Evolutionary conservation across 2,113 vertebrate genomes (phyloP).

Genomic region (Nyctereutes procyonoides): DNA sequence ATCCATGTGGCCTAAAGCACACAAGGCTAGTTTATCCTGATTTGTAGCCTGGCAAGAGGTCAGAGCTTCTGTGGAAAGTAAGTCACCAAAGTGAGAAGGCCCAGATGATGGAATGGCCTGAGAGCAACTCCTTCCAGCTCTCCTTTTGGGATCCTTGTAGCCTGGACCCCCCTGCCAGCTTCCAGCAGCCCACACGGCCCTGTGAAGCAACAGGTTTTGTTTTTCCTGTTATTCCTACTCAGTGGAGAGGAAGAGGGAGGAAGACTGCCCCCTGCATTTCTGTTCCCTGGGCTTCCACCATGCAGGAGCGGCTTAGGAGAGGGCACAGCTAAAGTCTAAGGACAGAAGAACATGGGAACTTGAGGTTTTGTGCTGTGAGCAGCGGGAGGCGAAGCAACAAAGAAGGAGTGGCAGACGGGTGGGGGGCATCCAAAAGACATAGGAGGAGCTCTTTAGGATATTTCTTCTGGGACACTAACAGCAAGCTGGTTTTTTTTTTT

Average conservation of each 20-base stretch:
- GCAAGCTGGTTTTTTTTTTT: background rate
- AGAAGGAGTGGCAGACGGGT: background rate
- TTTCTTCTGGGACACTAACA: background rate
- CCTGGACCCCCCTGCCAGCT: background rate
- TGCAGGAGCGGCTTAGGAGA: rapidly evolving
- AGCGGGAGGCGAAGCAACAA: too few species aligned
- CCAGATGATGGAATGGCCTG: background rate
- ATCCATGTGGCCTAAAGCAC: background rate
- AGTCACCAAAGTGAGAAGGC: background rate
- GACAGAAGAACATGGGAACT: background rate
- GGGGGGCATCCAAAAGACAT: background rate
- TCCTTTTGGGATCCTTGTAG: background rate
- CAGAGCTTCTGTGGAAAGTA: background rate
- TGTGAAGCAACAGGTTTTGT: background rate
- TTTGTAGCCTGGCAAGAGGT: background rate
- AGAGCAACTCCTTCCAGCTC: background rate
- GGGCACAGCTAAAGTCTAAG: background rate
- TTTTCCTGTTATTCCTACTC: background rate
- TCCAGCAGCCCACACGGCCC: background rate
- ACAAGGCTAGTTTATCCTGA: background rate
- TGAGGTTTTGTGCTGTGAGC: background rate
- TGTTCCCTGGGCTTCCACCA: background rate
- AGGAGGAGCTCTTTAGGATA: background rate
- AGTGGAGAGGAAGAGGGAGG: background rate
- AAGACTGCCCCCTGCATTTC: background rate